These are phyloP conservation scores for Danio aesculapii DNA, from an alignment of 2,797 vertebrate genomes.

Conservation along the genomic window DNA sequence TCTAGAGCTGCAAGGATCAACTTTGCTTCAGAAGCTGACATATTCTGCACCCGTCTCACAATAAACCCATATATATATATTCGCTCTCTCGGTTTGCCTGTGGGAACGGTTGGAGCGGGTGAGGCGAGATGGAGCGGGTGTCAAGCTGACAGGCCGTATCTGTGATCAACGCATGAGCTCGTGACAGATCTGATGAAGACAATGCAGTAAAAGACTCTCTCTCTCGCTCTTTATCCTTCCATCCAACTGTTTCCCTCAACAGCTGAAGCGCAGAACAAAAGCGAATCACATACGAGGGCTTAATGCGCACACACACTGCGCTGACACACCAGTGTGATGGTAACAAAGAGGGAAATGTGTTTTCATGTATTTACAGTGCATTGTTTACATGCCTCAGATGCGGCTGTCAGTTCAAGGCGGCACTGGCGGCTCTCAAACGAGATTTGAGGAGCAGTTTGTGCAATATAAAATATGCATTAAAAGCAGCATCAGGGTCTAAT, in stretches of 20 bases:
- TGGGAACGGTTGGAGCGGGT: constrained; percentile 60
- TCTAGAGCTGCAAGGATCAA: not conserved
- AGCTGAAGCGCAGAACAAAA: constrained; percentile 61
- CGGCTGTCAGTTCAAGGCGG: constrained; percentile 72
- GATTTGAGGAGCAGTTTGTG: constrained; percentile 57
- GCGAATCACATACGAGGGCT: constrained; percentile 33
- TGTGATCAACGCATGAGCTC: constrained; percentile 59
- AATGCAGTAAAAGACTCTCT: constrained; percentile 47
- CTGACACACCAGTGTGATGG: constrained; percentile 67
- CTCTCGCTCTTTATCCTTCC: constrained; percentile 46
- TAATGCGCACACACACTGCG: constrained; percentile 43
- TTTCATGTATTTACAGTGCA: constrained; percentile 74
- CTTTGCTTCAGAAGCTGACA: constrained; percentile 10
- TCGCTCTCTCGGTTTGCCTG: constrained; percentile 23
- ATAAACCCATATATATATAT: constrained; percentile 9
- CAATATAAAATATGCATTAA: constrained; percentile 68
- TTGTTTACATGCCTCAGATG: constrained; percentile 79
- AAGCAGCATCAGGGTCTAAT: constrained; percentile 57
- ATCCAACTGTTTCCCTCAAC: constrained; percentile 51
- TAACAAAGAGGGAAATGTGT: constrained; percentile 77
- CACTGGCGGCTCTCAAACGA: constrained; percentile 63
- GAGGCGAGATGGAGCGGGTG: constrained; percentile 55
- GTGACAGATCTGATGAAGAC: constrained; percentile 61
- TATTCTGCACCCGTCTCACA: not conserved
- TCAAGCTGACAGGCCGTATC: constrained; percentile 57